phyloP scores from a whole-genome alignment of 2,888 invertebrate species.

The Melinopterus prodromus region DNA sequence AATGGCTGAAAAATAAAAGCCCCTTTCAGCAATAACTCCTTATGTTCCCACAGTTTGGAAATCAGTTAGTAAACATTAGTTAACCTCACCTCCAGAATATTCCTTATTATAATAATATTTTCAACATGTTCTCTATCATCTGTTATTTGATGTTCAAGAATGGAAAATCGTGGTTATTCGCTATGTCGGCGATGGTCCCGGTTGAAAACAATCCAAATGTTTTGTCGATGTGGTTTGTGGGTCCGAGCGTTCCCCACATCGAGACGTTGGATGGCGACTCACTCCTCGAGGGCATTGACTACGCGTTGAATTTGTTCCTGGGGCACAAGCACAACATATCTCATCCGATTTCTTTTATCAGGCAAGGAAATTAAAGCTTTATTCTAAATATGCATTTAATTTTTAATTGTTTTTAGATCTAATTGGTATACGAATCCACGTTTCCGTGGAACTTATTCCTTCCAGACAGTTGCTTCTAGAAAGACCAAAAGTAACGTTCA shows the following conservation, averaged over 20 bases:
- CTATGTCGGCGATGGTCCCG: conserved; percentile 69
- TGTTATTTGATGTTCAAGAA: conserved; percentile 38
- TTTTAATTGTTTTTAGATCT: conserved; percentile 62
- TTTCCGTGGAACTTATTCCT: conserved; percentile 58
- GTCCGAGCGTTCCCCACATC: conserved; percentile 68
- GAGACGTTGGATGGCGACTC: conserved; percentile 66
- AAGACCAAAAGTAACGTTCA: not conserved
- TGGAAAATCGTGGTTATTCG: conserved; percentile 64
- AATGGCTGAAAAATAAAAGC: no score
- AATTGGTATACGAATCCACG: conserved; percentile 72
- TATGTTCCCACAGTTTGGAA: no score
- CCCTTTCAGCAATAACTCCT: no score
- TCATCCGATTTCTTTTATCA: conserved; percentile 54
- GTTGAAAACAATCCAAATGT: conserved; percentile 68
- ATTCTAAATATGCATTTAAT: not conserved
- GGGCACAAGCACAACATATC: conserved; percentile 61
- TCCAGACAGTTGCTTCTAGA: conserved; percentile 38
- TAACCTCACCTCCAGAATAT: no score
- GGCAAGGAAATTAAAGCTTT: conserved; percentile 41
- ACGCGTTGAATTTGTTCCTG: conserved; percentile 64
- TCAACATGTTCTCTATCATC: not conserved
- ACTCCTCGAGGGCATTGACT: conserved; percentile 61
- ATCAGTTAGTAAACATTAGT: no score
- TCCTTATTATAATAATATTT: no score
- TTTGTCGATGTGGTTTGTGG: conserved; percentile 73